Evolutionary conservation across 1,140 invertebrate species (phyloP).

Genomic region (Drosophila orosa): DNA sequence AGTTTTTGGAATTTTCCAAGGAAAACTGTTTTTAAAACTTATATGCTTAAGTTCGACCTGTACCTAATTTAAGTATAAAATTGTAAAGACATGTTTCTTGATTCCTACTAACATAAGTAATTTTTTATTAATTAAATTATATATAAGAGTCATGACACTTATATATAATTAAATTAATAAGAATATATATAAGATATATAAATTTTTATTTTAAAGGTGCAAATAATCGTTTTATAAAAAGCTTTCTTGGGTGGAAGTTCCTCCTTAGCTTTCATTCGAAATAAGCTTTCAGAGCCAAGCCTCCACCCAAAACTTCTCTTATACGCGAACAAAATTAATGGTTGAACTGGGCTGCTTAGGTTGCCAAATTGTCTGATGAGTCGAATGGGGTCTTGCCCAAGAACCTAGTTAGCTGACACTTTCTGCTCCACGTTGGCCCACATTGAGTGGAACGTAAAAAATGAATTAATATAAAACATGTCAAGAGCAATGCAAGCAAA

Average conservation of each 20-base stretch:
- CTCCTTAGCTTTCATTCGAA: slow-evolving; percentile 15
- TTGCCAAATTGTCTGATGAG: slow-evolving; percentile 5
- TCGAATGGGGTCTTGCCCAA: slow-evolving; percentile 17
- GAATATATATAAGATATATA: not conserved
- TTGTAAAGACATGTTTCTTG: not conserved
- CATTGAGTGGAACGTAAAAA: slow-evolving; percentile 7
- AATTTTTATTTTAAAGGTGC: not conserved
- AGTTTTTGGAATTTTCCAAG: not conserved
- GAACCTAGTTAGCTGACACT: slow-evolving; percentile 60
- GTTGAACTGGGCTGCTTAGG: slow-evolving; percentile 1
- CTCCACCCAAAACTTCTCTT: slow-evolving; percentile 7
- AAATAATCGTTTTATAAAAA: not conserved
- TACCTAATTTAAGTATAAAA: not conserved
- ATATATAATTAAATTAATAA: too few relatives aligned
- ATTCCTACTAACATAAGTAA: not conserved
- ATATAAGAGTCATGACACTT: too few relatives aligned
- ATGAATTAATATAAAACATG: slow-evolving; percentile 2
- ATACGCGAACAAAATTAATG: not conserved
- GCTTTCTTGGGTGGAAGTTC: not conserved
- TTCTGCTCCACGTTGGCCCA: slow-evolving; percentile 55
- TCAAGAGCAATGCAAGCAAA: slow-evolving; percentile 23
- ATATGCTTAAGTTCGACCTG: not conserved
- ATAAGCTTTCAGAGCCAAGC: slow-evolving; percentile 26
- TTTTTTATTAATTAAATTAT: too few relatives aligned
- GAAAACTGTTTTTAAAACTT: not conserved